Evolutionary conservation across 2,797 vertebrate species (phyloP).

Genomic region (Paedocypris micromegethes): DNA sequence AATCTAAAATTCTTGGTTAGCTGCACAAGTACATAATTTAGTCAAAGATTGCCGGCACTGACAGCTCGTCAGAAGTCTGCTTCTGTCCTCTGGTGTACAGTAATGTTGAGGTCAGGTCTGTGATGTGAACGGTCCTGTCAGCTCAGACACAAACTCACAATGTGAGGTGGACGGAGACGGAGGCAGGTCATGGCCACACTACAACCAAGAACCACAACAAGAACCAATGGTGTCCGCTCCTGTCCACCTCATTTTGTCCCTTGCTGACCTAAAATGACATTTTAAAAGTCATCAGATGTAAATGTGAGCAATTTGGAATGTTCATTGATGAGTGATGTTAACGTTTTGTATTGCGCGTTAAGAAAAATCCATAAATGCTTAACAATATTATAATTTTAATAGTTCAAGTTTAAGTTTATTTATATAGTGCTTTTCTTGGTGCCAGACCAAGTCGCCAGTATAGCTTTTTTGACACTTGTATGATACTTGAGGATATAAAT

Average conservation of each 20-base stretch:
- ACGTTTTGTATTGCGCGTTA: no score
- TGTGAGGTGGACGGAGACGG: conserved; percentile 36
- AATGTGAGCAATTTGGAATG: no score
- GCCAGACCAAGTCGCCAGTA: no score
- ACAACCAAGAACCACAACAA: conserved; percentile 27
- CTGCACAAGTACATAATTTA: conserved; percentile 1
- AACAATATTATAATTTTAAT: no score
- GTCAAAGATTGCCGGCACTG: background rate
- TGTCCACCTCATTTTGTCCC: conserved; percentile 20
- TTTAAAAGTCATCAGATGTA: no score
- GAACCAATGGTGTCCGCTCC: conserved; percentile 20
- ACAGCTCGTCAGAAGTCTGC: conserved; percentile 11
- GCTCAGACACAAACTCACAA: conserved; percentile 33
- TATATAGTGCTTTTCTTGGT: no score
- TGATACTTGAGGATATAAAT: no score
- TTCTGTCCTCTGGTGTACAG: conserved; percentile 13
- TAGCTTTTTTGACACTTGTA: no score
- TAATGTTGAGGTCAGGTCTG: conserved; percentile 37
- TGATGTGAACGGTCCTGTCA: conserved; percentile 42
- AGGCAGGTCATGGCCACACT: conserved; percentile 27
- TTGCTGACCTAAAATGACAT: conserved; percentile 26
- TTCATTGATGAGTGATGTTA: no score
- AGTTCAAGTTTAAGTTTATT: no score
- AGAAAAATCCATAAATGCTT: no score
- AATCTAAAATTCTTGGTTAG: background rate